Base-by-base conservation (phyloP, 2,888 invertebrate species). In the Pharmacophagus antenor region DNA sequence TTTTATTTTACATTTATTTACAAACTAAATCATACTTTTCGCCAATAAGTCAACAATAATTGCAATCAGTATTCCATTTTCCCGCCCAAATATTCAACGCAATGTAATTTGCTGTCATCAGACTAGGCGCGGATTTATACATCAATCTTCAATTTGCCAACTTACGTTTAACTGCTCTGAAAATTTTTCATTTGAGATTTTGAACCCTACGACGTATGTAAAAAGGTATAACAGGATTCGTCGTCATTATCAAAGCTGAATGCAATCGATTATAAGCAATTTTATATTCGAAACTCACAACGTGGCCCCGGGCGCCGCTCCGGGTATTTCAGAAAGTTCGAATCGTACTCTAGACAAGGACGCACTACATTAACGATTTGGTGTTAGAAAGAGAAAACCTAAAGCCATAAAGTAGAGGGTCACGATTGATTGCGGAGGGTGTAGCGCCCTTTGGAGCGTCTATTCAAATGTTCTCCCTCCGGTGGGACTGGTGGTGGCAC, bases 401-500 rank as follows among this genome's bases (percentile, higher is more conserved):
- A 69, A 72, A 67, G 73, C 77, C 74, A 77, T 80, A n/a, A n/a
- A 82, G 80, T 79, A 76, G 82, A 83, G 85, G 87, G 88, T 72
- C 79, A 74, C 77, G 80, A 87, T 85, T 88, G 87, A 87, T 86
- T 84, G 80, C 74, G 72, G 76, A 82, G 88, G 88, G 89, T 87
- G 85, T 76, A 70, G 77, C 84, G 79, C 88, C 88, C 88, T 82
- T 75, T 72, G 67, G 67, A 67, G 70, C 72, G 69, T 67, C 80
- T 80, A 82, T 83, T 78, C 67, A 63, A 61, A 65, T 64, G 72
- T 63, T 75, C 71, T 68, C 78, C 83, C 80, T 70, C 75, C 63
- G 81, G 82, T 84, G 83, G 84, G 88, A 81, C 85, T 86, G 84
- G 85, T 74, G 80, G 77, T 80, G 80, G 74, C 73, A 72, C 69